These are phyloP conservation scores for Wiebesia pumilae DNA, from an alignment of 1,140 invertebrate genomes.

Conservation along the genomic window DNA sequence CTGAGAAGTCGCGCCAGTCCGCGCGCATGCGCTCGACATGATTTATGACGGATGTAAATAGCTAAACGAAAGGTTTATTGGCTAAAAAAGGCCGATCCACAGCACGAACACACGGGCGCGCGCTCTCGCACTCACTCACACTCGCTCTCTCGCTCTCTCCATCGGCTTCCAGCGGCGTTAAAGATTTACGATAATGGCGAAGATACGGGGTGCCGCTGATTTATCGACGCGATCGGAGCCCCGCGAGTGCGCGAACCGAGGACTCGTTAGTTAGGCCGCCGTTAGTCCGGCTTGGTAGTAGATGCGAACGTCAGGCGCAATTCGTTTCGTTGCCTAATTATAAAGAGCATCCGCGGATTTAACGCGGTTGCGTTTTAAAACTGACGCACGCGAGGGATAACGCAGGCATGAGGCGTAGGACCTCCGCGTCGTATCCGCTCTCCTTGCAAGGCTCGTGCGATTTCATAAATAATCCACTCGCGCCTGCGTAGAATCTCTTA, in stretches of 20 bases:
- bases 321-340: constrained; percentile 73
- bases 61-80: constrained; percentile 67
- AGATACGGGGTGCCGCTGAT: constrained; percentile 60
- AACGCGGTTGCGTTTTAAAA: constrained; percentile 11
- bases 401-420: not conserved
- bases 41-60: constrained; percentile 51
- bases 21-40: constrained; percentile 38
- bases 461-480: constrained; percentile 24
- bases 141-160: not conserved
- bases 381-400: not conserved
- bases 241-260: constrained; percentile 62
- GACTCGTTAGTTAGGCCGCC: constrained; percentile 63
- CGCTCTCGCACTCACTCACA: not conserved
- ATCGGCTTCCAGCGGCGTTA: constrained; percentile 58
- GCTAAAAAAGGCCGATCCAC: constrained; percentile 50
- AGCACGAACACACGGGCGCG: not conserved
- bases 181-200: constrained; percentile 66
- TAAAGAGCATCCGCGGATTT: constrained; percentile 63
- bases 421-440: not conserved
- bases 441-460: not conserved
- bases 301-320: constrained; percentile 70
- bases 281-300: constrained; percentile 68
- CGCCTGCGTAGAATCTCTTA: not conserved
- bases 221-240: constrained; percentile 58
- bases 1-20: constrained; percentile 26